Conservation (phyloP, 1,140 invertebrate species). For the Caenorhabditis latens region DNA sequence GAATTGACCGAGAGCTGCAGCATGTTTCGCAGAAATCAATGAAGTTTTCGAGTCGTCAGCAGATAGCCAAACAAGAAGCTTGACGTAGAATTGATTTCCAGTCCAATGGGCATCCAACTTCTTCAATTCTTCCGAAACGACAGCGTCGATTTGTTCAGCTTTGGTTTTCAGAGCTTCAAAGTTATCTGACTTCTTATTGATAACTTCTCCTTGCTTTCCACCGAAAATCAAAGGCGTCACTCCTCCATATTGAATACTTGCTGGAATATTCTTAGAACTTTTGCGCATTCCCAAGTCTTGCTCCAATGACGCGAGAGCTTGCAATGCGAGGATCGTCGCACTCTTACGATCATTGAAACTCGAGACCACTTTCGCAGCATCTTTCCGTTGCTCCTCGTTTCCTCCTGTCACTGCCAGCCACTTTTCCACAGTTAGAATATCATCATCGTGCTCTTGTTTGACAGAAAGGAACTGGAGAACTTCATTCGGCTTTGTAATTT, state of each 20-base stretch:
- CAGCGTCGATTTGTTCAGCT: background rate
- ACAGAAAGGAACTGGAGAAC: constrained; percentile 79
- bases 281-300: constrained; percentile 1
- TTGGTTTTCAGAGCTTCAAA: constrained; percentile 1
- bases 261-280: background rate
- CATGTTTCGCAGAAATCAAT: constrained; percentile 14
- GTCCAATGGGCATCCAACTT: constrained; percentile 15
- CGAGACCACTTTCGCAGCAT: background rate
- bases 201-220: constrained; percentile 36
- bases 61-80: constrained; percentile 27
- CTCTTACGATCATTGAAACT: constrained; percentile 5
- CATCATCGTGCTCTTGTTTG: constrained; percentile 67
- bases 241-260: constrained; percentile 4
- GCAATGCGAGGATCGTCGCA: background rate
- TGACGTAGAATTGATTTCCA: constrained; percentile 19
- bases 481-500: constrained; percentile 84
- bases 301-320: constrained; percentile 5
- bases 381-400: constrained; percentile 12
- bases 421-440: constrained; percentile 75
- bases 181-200: background rate
- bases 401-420: constrained; percentile 33
- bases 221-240: constrained; percentile 15
- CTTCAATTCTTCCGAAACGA: constrained; percentile 8
- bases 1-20: constrained; percentile 35
- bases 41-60: constrained; percentile 12